phyloP scores from a whole-genome alignment of 2,113 vertebrate genomes.

The Platanista minor region DNA sequence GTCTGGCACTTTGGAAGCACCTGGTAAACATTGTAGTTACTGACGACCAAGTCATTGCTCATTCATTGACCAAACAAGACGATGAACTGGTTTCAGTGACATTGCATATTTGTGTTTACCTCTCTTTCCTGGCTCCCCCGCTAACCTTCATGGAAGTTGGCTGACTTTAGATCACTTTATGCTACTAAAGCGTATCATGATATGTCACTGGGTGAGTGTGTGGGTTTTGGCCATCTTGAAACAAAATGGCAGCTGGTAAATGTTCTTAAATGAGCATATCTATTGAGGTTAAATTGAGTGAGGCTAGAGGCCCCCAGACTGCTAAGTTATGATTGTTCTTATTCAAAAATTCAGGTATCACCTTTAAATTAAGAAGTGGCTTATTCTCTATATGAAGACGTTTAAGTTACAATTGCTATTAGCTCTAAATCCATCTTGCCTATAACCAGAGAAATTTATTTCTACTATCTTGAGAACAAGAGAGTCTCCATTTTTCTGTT shows the following conservation, averaged over 20 bases:
- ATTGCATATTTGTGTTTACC: rapidly evolving
- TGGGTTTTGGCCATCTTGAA: not conserved
- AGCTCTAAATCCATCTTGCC: not conserved
- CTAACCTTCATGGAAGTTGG: not conserved
- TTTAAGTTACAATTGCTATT: too few relatives aligned
- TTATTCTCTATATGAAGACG: not conserved
- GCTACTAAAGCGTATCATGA: not conserved
- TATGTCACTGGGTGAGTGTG: not conserved
- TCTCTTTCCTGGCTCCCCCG: not conserved
- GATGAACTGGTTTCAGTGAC: not conserved
- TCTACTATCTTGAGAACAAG: not conserved
- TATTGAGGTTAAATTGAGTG: not conserved
- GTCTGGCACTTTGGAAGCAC: not conserved
- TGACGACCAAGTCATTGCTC: not conserved
- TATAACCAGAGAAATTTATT: not conserved
- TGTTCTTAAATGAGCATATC: not conserved
- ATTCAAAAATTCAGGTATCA: not conserved
- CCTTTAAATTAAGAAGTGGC: not conserved
- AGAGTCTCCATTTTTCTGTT: not conserved
- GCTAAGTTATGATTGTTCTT: not conserved
- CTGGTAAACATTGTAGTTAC: rapidly evolving
- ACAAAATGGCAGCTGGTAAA: not conserved
- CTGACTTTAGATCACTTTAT: not conserved
- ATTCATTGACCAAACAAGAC: not conserved
- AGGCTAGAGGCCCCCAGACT: not conserved